Percentiles rank a stretch among this genome's conserved stretches.
Evolutionary conservation across 2,888 invertebrate species (phyloP).

Genomic region (Zhuqinia jingwanae): DNA sequence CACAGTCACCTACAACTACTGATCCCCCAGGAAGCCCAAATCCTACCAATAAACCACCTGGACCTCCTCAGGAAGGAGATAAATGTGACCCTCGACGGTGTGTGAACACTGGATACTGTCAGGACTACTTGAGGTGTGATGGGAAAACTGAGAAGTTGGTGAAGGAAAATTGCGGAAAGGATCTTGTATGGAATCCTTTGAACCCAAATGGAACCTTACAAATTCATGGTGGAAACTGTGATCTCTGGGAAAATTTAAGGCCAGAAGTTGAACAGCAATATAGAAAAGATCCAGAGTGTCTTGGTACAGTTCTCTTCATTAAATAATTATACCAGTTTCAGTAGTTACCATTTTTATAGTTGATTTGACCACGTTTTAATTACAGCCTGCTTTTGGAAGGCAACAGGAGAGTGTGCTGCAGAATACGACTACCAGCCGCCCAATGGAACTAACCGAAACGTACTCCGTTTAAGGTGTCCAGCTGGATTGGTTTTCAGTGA

Average conservation of each 20-base stretch:
- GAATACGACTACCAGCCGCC: slow-evolving; percentile 38
- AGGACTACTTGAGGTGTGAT: slow-evolving; percentile 42
- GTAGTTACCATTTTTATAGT: no score
- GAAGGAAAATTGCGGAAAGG: slow-evolving; percentile 1
- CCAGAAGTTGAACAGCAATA: not conserved
- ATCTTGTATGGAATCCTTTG: slow-evolving; percentile 29
- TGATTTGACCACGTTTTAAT: no score
- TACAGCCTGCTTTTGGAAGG: slow-evolving; percentile 43
- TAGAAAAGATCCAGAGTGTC: slow-evolving; percentile 2
- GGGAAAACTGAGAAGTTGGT: not conserved
- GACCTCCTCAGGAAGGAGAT: slow-evolving; percentile 33
- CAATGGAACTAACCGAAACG: slow-evolving; percentile 23
- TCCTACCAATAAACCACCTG: no score
- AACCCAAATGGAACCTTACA: not conserved
- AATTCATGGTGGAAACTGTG: slow-evolving; percentile 40
- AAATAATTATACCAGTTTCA: no score
- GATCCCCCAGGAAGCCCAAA: no score
- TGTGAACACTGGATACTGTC: slow-evolving; percentile 18
- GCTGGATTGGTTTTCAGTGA: slow-evolving; percentile 19
- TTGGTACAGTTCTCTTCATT: no score
- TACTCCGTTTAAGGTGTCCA: not conserved
- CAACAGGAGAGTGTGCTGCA: not conserved
- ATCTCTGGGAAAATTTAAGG: slow-evolving; percentile 13
- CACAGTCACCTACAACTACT: not conserved
- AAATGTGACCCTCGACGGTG: slow-evolving; percentile 18